Evolutionary conservation across 1,140 invertebrate species (phyloP), one percentile per base, ranked within the genome.

Genomic region (Hydropsyche tenuis): DNA sequence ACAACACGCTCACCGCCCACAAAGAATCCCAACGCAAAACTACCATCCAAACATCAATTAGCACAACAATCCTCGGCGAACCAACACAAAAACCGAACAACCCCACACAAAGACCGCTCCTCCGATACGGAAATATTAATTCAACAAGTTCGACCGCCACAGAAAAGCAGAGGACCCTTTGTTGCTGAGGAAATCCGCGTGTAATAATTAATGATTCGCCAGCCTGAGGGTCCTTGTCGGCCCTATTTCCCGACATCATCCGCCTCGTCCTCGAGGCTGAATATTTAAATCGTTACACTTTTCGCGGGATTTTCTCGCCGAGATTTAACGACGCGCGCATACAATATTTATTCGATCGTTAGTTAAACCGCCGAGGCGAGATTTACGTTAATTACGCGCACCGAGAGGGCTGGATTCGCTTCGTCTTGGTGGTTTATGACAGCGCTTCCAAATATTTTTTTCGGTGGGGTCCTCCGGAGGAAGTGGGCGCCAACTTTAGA

Each of bases 181-280:
- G 75, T 76, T 74, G 48, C 22, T 20, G 22, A 64, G 56, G 69
- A 72, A 74, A 76, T 76, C 65, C 66, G 71, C 56, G 20, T 64
- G 75, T 73, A 76, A 76, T 76, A 74, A 76, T 76, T 76, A 76
- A 76, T 76, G 75, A 65, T 72, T 69, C 72, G 25, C 60, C 27
- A 37, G 23, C 65, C 68, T 42, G 72, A 76, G 72, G 75, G 72
- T 63, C 66, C 75, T 71, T 48, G 69, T 76, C 75, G 73, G 66
- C 23, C 56, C 18, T 12, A 3, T 51, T n/a, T 42, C 66, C 6
- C 48, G 3, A 37, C 30, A 37, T 4, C 3, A 37, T n/a, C n/a
- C n/a, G 9, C 30, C 30, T 37, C 30, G 30, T 37, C 30, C 30
- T 37, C 30, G 30, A 37, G 30, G 2, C 22, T 72, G 20, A 72